Base-by-base conservation (phyloP, 2,888 invertebrate genomes). In the Andrena camellia region DNA sequence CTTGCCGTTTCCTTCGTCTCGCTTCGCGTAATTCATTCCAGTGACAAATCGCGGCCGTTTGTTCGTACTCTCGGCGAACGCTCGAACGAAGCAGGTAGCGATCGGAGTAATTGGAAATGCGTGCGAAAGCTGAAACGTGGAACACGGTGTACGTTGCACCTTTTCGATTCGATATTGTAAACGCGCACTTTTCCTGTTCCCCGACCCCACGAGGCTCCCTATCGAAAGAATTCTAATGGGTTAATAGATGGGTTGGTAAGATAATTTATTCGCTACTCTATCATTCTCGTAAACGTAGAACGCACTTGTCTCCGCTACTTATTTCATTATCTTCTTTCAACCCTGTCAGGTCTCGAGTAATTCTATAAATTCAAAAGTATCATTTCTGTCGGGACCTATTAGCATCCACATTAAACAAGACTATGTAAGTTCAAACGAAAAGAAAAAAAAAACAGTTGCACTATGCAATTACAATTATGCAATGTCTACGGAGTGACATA, bases 11-110 rank as follows among this genome's bases (percentile, higher is more conserved):
- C 62, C 62, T 62, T 57, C 62, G 60, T 60, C 60, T 60, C 26
- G 66, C 17, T 17, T 50, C 60, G 33, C 64, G 59, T 60, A 66
- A 75, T 57, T 74, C 78, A 75, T 78, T 78, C 26, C 66, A 52
- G 48, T 66, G 78, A 78, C 78, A 78, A 78, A 75, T 78, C 50
- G 59, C 50, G 10, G 26, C 66, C 66, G 66, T 75, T 78, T 78
- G 75, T 75, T 66, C 63, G 20, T 64, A 54, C 48, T 48, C 64
- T 35, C 59, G 76, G 75, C 75, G 75, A 77, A 77, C 76, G 74
- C n/a, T 66, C 66, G 13, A 60, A 59, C 59, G 59, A 13, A 60
- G 66, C 78, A 75, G 23, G 75, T 78, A 60, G 57, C 63, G 31
- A 20, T 31, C 33, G 20, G 54, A 26, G 63, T 33, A 63, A 72